phyloP scores from a whole-genome alignment of 2,888 invertebrate species.

The Scrobipalpa costella region DNA sequence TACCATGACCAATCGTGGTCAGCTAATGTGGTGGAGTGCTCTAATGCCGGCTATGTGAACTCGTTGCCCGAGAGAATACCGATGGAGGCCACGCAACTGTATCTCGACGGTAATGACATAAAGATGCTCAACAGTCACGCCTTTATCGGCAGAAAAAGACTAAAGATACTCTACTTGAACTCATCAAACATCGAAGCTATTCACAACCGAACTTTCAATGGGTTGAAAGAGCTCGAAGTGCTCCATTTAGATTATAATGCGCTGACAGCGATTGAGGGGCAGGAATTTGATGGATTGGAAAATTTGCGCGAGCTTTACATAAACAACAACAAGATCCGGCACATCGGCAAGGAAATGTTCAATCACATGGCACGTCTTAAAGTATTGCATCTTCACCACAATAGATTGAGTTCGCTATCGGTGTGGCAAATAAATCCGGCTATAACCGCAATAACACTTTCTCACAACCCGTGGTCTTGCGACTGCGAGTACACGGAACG shows the following conservation, averaged over 20 bases:
- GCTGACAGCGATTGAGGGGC: conserved; percentile 85
- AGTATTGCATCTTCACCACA: conserved; percentile 86
- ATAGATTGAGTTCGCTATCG: conserved; percentile 84
- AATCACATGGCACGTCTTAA: conserved; percentile 83
- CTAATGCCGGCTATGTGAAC: conserved; percentile 84
- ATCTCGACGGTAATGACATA: conserved; percentile 91
- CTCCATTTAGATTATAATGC: conserved; percentile 89
- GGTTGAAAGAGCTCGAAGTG: conserved; percentile 87
- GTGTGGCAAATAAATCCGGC: conserved; percentile 86
- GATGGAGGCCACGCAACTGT: conserved; percentile 94
- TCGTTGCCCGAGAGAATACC: conserved; percentile 90
- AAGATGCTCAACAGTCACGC: conserved; percentile 89
- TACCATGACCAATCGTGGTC: conserved; percentile 94
- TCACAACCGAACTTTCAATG: conserved; percentile 92
- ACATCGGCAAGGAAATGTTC: conserved; percentile 87
- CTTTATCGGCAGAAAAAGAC: conserved; percentile 91
- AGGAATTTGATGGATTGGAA: conserved; percentile 90
- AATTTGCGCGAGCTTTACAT: conserved; percentile 86
- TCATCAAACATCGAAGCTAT: conserved; percentile 88
- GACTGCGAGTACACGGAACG: conserved; percentile 89
- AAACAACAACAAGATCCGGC: conserved; percentile 86
- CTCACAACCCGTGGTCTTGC: conserved; percentile 91
- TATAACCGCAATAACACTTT: conserved; percentile 84
- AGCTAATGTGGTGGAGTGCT: conserved; percentile 92
- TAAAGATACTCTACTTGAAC: conserved; percentile 88